A percentile compares a stretch with the other conserved stretches of the same genome.
Evolutionary conservation across 2,888 invertebrate species (phyloP).

Genomic region (Dasysyrphus albostriatus): DNA sequence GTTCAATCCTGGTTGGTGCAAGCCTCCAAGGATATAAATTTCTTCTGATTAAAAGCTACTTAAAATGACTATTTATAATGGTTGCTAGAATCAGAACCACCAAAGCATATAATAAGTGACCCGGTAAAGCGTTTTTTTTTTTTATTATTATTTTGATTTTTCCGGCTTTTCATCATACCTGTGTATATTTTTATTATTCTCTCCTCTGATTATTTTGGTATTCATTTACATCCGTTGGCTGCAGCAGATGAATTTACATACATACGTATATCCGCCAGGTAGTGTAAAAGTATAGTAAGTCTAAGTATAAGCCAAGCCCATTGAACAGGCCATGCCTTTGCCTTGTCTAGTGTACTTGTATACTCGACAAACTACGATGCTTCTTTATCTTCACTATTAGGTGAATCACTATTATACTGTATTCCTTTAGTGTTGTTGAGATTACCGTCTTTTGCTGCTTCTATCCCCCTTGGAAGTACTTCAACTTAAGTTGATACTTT

Average conservation of each 20-base stretch:
- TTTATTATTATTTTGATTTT: neutral
- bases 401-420: slow-evolving; percentile 33
- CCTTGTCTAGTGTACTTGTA: neutral
- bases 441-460: slow-evolving; percentile 53
- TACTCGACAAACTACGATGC: slow-evolving; percentile 29
- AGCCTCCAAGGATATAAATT: neutral
- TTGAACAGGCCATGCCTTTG: slow-evolving; percentile 38
- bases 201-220: slow-evolving; percentile 40
- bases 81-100: neutral
- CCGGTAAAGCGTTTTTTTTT: neutral
- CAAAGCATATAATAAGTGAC: neutral
- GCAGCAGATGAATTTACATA: slow-evolving; percentile 23
- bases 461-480: slow-evolving; percentile 22
- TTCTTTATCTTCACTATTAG: slow-evolving; percentile 52
- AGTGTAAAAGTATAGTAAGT: slow-evolving; percentile 1
- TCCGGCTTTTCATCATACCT: neutral
- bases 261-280: slow-evolving; percentile 46
- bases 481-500: slow-evolving; percentile 53
- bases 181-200: slow-evolving; percentile 33
- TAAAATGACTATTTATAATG: neutral
- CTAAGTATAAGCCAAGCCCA: slow-evolving; percentile 49
- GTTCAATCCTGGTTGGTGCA: neutral
- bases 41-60: neutral
- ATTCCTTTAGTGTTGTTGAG: slow-evolving; percentile 11
- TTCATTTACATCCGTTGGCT: slow-evolving; percentile 62